A percentile compares a stretch with the other conserved stretches of the same genome.
Conservation (phyloP, 2,797 vertebrate species). For the Fundulus diaphanus region DNA sequence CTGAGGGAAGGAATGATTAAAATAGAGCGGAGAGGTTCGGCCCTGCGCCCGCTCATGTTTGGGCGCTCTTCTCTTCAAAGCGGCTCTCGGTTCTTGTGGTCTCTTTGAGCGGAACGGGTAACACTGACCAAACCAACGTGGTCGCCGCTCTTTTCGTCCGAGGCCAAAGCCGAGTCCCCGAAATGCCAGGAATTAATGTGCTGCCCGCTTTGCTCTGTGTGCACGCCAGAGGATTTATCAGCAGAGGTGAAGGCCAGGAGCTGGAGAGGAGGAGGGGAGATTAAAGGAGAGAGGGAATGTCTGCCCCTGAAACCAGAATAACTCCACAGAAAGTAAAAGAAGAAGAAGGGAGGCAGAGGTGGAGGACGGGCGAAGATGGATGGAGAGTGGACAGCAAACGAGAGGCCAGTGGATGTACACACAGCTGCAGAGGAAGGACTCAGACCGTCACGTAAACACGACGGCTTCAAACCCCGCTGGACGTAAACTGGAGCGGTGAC, state of each 20-base stretch:
- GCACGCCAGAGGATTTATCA: conserved; percentile 39
- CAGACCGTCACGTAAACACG: conserved; percentile 72
- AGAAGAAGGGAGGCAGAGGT: conserved; percentile 46
- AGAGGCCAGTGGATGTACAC: conserved; percentile 51
- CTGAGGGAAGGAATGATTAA: conserved; percentile 65
- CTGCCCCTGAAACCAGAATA: conserved; percentile 34
- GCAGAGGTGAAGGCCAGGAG: conserved; percentile 44
- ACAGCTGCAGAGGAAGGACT: conserved; percentile 76
- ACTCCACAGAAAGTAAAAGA: conserved; percentile 24
- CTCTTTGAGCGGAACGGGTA: conserved; percentile 70
- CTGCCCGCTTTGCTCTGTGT: conserved; percentile 44
- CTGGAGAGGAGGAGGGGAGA: conserved; percentile 30
- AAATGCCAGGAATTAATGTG: conserved; percentile 69
- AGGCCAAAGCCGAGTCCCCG: conserved; percentile 67
- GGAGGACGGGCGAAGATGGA: conserved; percentile 56
- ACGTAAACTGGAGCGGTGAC: conserved; percentile 8
- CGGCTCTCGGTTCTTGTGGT: conserved; percentile 63
- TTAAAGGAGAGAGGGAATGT: conserved; percentile 1
- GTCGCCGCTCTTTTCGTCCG: conserved; percentile 59
- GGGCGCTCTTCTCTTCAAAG: conserved; percentile 70
- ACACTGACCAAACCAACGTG: conserved; percentile 72
- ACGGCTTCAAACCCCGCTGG: conserved; percentile 39
- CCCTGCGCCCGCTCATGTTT: conserved; percentile 67
- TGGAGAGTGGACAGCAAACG: conserved; percentile 53
- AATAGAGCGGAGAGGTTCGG: conserved; percentile 66